Conservation (phyloP, 2,888 invertebrate genomes). For the Agrilus biguttatus region DNA sequence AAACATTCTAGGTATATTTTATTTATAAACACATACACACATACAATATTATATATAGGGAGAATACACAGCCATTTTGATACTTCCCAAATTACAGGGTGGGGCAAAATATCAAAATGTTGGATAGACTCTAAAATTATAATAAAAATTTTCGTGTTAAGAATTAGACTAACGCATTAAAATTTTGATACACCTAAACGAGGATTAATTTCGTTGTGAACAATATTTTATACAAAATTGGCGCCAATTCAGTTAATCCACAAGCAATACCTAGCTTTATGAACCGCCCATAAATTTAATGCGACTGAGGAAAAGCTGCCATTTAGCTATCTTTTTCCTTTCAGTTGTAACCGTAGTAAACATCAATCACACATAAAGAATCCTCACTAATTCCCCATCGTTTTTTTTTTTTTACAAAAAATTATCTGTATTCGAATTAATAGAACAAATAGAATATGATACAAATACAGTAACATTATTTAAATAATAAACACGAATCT, state of each 20-base stretch:
- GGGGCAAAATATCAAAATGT: slow-evolving; percentile 25
- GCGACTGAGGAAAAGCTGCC: no score
- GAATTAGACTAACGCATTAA: slow-evolving; percentile 18
- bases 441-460: background rate
- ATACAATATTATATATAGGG: slow-evolving; percentile 25
- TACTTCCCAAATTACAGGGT: slow-evolving; percentile 21
- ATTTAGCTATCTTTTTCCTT: no score
- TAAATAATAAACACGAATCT: background rate
- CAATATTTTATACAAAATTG: slow-evolving; percentile 17
- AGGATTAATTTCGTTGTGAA: slow-evolving; percentile 23
- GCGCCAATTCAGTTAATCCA: background rate
- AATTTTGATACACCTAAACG: slow-evolving; percentile 20
- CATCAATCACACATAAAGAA: no score
- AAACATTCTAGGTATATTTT: slow-evolving; percentile 27
- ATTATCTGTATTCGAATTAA: no score
- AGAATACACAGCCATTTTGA: slow-evolving; percentile 29
- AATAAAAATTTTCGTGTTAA: slow-evolving; percentile 8
- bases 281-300: no score
- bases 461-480: background rate
- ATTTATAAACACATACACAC: slow-evolving; percentile 34
- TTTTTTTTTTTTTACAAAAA: no score
- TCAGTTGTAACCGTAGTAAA: no score
- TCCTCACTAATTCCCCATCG: no score
- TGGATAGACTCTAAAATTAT: slow-evolving; percentile 8
- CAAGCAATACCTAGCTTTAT: no score